Conservation (phyloP, 1,140 invertebrate species). For the Caenorhabditis remanei region DNA sequence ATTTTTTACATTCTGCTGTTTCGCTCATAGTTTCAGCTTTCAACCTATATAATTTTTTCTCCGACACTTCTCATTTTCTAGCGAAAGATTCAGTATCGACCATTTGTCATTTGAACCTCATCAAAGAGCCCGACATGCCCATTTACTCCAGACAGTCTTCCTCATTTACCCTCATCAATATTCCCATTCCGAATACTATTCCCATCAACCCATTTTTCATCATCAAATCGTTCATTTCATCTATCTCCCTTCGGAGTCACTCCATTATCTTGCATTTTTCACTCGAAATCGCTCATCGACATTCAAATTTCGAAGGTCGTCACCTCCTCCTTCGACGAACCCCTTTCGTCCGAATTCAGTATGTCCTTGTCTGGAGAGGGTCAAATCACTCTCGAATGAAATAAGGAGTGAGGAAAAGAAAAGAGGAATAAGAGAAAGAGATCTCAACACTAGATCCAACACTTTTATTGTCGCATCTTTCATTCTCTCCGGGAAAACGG, state of each 20-base stretch:
- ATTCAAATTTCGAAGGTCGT: conserved; percentile 38
- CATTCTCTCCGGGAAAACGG: conserved; percentile 15
- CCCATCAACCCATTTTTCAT: conserved; percentile 15
- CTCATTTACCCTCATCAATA: neutral
- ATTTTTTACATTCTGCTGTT: no score
- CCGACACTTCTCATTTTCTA: no score
- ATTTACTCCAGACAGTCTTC: neutral
- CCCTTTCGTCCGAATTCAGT: neutral
- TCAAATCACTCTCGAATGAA: conserved; percentile 47
- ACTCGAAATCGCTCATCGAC: neutral
- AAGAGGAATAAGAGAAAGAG: neutral
- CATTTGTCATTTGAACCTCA: no score
- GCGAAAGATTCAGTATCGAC: no score
- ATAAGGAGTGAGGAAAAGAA: conserved; percentile 16
- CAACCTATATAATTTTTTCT: no score
- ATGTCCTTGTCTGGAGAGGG: conserved; percentile 51
- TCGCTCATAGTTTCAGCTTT: no score
- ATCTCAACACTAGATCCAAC: conserved; percentile 42
- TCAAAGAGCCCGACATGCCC: no score
- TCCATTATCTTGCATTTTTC: conserved; percentile 12
- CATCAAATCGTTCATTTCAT: neutral
- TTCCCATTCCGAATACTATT: neutral
- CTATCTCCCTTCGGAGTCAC: neutral
- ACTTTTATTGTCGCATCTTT: conserved; percentile 43
- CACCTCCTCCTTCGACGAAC: neutral